A percentile compares a stretch with the other conserved stretches of the same genome.
Conservation (phyloP, 2,797 vertebrate genomes). For the Halcyon badia region DNA sequence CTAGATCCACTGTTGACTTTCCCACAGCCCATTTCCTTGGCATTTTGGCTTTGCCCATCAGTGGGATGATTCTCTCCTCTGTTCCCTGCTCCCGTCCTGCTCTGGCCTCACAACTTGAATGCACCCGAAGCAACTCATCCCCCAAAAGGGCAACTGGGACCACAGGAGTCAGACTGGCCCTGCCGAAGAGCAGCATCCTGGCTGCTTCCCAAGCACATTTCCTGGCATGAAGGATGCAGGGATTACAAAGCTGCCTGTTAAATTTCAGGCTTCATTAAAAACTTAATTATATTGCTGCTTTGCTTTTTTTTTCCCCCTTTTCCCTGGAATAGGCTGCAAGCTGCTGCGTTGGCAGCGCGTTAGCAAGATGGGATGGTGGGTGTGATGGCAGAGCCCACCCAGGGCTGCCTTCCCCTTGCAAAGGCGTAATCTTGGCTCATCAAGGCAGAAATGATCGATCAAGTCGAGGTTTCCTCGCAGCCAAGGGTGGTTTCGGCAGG, state of each 20-base stretch:
- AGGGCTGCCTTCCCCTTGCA: not conserved
- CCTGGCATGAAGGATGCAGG: not conserved
- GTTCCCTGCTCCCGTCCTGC: not conserved
- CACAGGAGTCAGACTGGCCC: not conserved
- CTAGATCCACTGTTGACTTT: not conserved
- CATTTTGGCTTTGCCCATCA: not conserved
- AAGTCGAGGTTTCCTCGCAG: not conserved
- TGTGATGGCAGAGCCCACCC: slow-evolving; percentile 33
- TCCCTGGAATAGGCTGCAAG: slow-evolving; percentile 8
- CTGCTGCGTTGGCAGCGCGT: not conserved
- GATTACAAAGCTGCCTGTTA: slow-evolving; percentile 42
- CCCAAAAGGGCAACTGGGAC: not conserved
- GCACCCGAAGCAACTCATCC: not conserved
- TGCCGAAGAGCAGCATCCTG: not conserved
- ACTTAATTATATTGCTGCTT: slow-evolving; percentile 11
- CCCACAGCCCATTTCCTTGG: not conserved
- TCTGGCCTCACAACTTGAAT: not conserved
- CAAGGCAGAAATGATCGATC: not conserved
- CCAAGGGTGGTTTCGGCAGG: not conserved
- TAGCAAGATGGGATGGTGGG: slow-evolving; percentile 17
- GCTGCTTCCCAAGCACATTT: slow-evolving; percentile 4
- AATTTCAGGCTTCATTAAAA: slow-evolving; percentile 60
- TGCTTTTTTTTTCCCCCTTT: not conserved
- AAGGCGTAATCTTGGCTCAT: not conserved
- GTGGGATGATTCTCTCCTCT: not conserved